Evolutionary conservation across 2,113 vertebrate species (phyloP).

Genomic region (Solenodon paradoxus): DNA sequence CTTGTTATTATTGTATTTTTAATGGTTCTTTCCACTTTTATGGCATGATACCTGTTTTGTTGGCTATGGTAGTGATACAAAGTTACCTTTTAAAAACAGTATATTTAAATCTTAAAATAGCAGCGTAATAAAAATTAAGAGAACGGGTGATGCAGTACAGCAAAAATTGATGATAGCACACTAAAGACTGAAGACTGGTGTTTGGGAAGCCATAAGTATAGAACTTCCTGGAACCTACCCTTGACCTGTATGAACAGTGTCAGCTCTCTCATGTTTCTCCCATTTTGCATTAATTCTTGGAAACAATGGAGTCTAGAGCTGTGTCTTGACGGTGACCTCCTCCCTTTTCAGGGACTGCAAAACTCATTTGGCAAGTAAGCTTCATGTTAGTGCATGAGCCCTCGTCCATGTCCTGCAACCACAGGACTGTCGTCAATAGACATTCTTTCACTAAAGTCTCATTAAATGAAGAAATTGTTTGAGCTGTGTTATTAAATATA

Average conservation of each 20-base stretch:
- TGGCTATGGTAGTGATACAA: background rate
- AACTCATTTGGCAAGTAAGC: background rate
- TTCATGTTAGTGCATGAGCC: background rate
- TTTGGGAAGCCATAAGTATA: background rate
- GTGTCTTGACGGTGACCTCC: background rate
- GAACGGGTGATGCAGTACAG: background rate
- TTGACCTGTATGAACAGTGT: background rate
- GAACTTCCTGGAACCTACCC: background rate
- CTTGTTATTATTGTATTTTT: constrained; percentile 26
- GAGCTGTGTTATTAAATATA: background rate
- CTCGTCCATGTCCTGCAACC: background rate
- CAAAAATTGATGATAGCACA: background rate
- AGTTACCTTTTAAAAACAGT: background rate
- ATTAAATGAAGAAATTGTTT: background rate
- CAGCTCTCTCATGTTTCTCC: background rate
- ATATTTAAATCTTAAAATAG: constrained; percentile 10
- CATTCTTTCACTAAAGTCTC: constrained; percentile 16
- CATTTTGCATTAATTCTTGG: background rate
- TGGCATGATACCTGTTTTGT: background rate
- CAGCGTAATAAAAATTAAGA: no score
- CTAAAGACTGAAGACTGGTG: background rate
- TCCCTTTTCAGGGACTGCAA: background rate
- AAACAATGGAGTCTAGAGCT: background rate
- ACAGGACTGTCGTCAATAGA: background rate
- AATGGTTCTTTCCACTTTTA: background rate